phyloP scores from a whole-genome alignment of 2,797 vertebrate species.

The Hafferia zeledoni region DNA sequence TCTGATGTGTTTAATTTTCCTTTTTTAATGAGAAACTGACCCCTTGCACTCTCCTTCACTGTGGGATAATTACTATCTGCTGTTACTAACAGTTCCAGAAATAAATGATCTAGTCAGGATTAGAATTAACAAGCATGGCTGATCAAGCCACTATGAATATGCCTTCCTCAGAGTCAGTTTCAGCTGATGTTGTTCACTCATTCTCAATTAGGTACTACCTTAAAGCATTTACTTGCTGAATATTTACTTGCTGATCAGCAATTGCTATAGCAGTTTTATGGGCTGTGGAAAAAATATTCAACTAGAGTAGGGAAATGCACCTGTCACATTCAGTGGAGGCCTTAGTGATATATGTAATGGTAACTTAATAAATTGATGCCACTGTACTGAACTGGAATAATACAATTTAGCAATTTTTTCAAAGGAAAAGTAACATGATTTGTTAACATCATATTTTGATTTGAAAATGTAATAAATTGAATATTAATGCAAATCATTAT shows the following conservation, averaged over 20 bases:
- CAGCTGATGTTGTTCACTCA: neutral
- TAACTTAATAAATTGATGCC: conserved; percentile 24
- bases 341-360: neutral
- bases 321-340: neutral
- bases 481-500: neutral
- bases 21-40: conserved; percentile 54
- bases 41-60: conserved; percentile 33
- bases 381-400: conserved; percentile 3
- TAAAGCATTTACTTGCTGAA: neutral
- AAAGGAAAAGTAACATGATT: neutral
- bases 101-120: conserved; percentile 45
- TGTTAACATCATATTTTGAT: neutral
- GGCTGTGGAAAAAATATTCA: neutral
- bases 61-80: conserved; percentile 61
- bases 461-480: neutral
- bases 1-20: conserved; percentile 14
- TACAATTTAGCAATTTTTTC: neutral
- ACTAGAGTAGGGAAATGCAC: neutral
- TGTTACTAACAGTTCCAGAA: conserved; percentile 56
- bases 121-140: conserved; percentile 54
- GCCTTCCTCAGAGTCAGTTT: conserved; percentile 6
- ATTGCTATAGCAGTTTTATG: neutral
- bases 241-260: conserved; percentile 30
- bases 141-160: neutral
- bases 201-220: conserved; percentile 10